phyloP scores from a whole-genome alignment of 2,113 vertebrate species.

The Centropus unirufus region DNA sequence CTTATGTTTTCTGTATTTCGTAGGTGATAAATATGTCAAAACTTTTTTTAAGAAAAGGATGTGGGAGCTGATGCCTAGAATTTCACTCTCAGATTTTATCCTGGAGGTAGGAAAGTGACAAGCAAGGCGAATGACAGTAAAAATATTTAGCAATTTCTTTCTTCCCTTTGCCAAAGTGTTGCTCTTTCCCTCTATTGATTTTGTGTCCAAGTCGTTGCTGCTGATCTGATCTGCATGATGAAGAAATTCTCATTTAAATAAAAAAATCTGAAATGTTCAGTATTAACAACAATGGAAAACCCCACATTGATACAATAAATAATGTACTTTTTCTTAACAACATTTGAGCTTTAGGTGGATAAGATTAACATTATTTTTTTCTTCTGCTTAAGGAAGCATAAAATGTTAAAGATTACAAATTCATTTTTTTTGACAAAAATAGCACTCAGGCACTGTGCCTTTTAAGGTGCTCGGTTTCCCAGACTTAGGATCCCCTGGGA shows the following conservation, averaged over 20 bases:
- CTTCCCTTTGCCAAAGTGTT: not conserved
- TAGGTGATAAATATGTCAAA: not conserved
- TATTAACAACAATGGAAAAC: not conserved
- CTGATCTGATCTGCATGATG: not conserved
- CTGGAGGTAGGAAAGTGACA: not conserved
- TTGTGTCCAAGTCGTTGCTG: not conserved
- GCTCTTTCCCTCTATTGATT: not conserved
- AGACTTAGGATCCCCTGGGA: not conserved
- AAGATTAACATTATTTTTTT: not conserved
- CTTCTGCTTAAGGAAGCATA: not conserved
- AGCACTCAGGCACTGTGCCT: not conserved
- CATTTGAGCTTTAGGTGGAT: not conserved
- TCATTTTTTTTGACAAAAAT: not conserved
- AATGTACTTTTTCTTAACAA: not conserved
- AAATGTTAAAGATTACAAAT: not conserved
- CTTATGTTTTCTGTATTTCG: not conserved
- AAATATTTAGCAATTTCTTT: conserved; percentile 5
- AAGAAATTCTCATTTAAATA: not conserved
- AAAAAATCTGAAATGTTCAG: not conserved
- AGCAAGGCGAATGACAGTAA: not conserved
- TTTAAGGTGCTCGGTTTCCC: not conserved
- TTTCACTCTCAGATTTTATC: not conserved
- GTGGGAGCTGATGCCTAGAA: not conserved
- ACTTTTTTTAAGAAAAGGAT: not conserved
- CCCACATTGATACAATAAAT: not conserved